Percentiles rank a stretch among this genome's conserved stretches.
Conservation (phyloP, 2,888 invertebrate species). For the Agrilus biguttatus region DNA sequence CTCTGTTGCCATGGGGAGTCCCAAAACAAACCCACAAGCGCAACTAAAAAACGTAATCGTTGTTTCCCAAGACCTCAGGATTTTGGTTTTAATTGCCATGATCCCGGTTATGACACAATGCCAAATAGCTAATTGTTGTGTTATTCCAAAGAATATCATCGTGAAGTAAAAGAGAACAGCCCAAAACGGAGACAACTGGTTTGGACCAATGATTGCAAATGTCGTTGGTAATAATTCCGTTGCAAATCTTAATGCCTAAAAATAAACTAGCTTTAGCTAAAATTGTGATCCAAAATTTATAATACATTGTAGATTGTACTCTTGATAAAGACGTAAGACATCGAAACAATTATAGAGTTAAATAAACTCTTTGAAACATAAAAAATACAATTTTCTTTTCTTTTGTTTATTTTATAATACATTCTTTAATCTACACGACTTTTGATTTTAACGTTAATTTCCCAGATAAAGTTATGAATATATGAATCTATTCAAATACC, state of each 20-base stretch:
- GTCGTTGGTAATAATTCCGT: constrained; percentile 86
- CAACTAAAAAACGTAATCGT: constrained; percentile 75
- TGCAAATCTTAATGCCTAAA: constrained; percentile 56
- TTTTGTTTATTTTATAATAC: no score
- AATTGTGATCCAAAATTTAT: neutral
- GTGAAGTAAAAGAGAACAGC: constrained; percentile 74
- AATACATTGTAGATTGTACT: no score
- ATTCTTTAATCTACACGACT: no score
- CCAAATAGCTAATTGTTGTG: constrained; percentile 83
- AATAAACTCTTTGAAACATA: no score
- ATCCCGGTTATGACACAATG: constrained; percentile 79
- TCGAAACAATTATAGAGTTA: no score
- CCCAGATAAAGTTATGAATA: no score
- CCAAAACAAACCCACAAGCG: constrained; percentile 64
- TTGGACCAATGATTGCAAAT: constrained; percentile 58
- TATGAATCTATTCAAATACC: no score
- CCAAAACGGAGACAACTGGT: constrained; percentile 75
- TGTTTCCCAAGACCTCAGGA: constrained; percentile 63
- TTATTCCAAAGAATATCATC: constrained; percentile 73
- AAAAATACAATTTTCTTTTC: no score
- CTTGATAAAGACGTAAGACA: no score
- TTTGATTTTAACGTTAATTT: no score
- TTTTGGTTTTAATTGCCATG: constrained; percentile 60
- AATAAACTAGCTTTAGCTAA: constrained; percentile 5
- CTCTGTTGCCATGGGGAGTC: constrained; percentile 79